Evolutionary conservation across 2,888 invertebrate species (phyloP), one percentile per base, ranked within the genome.

Genomic region (Ochropleura leucogaster): DNA sequence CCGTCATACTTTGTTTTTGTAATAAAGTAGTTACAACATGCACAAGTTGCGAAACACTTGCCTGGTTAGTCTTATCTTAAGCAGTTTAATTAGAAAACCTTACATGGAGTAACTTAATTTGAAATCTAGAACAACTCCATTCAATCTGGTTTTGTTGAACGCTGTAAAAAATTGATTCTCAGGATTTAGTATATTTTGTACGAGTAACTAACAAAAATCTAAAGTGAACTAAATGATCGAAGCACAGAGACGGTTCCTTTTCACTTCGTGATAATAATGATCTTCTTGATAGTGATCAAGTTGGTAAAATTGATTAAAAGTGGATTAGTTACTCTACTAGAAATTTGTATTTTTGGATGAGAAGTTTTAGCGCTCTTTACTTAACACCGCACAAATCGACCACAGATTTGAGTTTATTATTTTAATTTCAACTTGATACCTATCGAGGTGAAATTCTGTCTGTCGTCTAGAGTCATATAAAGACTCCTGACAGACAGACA

Each of bases 1-100:
- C 8, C 7, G 42, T 3, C 5, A 14, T 47, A 10, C 2, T n/a
- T 59, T 8, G 46, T 47, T 47, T 59, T 8, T 12, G 12, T 14
- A 44, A 55, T 20, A 30, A n/a, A 47, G 40, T 44, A 20, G 12
- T 14, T 57, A 47, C 4, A 3, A 9, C 2, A n/a, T 6, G 14
- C 51, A 59, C 4, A 5, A 2, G n/a, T 72, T 72, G 14, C 44
- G 9, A 55, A 72, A 72, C 16, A 7, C 16, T 72, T 42, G n/a
- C 30, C 12, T 44, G 59, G 7, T 18, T 30, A 57, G 14, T 59
- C 65, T 44, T 46, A 47, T 59, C 65, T 44, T 46, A 47, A 53
- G 49, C 49, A 51, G 40, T 73, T 51, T 72, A 72, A 79, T 79
- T 63, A 73, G 55, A 63, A 44, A 57, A 51, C 62, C 66, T 7